Percentiles rank a stretch among this genome's conserved stretches.
phyloP scores from a whole-genome alignment of 1,140 invertebrate species.

The Holcopasites calliopsidis region DNA sequence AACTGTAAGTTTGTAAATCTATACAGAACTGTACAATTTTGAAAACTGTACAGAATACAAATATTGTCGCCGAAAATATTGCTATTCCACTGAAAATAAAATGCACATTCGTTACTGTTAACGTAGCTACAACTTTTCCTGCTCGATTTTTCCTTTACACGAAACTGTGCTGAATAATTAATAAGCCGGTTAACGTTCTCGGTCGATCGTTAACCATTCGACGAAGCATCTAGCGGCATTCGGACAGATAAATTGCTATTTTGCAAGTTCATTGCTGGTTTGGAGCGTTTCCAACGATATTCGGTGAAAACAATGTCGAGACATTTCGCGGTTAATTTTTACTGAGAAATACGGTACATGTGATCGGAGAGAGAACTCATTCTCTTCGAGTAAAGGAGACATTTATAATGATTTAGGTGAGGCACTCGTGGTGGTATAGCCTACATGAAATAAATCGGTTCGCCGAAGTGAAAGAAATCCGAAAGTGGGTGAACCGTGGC shows the following conservation, averaged over 20 bases:
- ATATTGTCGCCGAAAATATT: no score
- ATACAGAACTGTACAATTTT: no score
- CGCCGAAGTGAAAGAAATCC: constrained; percentile 3
- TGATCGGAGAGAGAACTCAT: no score
- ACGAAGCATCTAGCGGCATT: constrained; percentile 23
- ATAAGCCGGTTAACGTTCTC: constrained; percentile 18
- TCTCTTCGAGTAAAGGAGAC: not conserved
- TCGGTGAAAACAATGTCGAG: constrained; percentile 11
- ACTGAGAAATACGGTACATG: not conserved
- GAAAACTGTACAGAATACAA: no score
- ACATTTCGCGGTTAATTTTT: constrained; percentile 33
- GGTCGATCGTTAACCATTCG: constrained; percentile 16
- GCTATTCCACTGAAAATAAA: no score
- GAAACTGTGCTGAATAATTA: constrained; percentile 13
- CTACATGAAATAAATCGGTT: constrained; percentile 25
- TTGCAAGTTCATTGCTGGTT: constrained; percentile 18
- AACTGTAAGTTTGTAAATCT: no score
- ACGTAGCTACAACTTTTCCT: constrained; percentile 32
- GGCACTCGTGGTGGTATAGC: not conserved
- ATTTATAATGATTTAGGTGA: constrained; percentile 32
- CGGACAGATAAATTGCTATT: constrained; percentile 32
- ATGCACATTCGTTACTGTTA: constrained; percentile 47
- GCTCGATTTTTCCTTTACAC: not conserved
- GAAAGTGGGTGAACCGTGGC: constrained; percentile 48
- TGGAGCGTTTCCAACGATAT: constrained; percentile 30